Percentiles rank a stretch among this genome's conserved stretches.
These are phyloP conservation scores for Apostichopus parvimensis DNA, from an alignment of 35 echinoderm and acorn worm species.

Conservation along the genomic window DNA sequence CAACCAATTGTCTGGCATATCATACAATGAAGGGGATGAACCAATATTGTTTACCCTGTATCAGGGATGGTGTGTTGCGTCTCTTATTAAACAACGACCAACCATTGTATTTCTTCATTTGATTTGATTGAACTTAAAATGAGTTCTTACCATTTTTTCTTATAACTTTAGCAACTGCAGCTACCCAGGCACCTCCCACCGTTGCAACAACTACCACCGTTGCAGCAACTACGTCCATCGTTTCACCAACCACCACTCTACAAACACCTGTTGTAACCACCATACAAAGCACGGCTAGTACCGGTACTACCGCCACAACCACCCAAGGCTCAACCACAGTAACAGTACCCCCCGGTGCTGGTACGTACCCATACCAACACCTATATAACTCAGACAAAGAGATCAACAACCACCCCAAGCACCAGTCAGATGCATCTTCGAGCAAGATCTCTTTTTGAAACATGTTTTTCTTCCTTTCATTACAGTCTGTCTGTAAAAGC, in stretches of 20 bases:
- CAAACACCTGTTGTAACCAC: slow-evolving; percentile 8
- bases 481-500: not conserved
- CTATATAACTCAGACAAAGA: not conserved
- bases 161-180: not conserved
- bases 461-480: not conserved
- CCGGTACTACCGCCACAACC: slow-evolving; percentile 6
- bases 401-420: not conserved
- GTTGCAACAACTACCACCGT: not conserved
- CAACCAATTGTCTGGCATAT: too few species aligned
- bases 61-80: too few species aligned
- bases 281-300: not conserved
- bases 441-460: not conserved
- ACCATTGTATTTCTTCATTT: too few species aligned
- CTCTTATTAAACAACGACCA: too few species aligned
- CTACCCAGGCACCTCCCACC: not conserved
- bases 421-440: not conserved
- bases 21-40: too few species aligned
- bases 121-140: too few species aligned
- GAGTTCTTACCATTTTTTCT: too few species aligned
- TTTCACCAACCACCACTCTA: not conserved
- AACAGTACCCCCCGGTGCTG: not conserved
- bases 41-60: too few species aligned
- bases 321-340: not conserved
- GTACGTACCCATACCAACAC: not conserved
- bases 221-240: not conserved